phyloP scores from a whole-genome alignment of 2,113 vertebrate species.

The Chlorodrepanis virens region DNA sequence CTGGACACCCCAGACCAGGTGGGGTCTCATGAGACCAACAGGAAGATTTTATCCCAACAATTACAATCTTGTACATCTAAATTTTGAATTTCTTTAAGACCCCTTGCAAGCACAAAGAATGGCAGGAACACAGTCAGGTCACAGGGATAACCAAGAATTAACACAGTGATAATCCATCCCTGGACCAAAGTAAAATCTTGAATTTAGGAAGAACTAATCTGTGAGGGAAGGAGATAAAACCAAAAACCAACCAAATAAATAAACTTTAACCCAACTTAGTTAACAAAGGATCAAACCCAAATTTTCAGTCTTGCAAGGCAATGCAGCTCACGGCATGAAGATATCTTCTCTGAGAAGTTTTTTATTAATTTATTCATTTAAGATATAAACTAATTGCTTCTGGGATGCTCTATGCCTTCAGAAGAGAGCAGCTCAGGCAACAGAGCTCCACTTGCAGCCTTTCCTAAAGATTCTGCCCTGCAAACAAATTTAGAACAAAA shows the following conservation, averaged over 20 bases:
- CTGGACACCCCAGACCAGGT: not conserved
- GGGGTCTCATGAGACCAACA: not conserved
- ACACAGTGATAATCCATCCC: not conserved
- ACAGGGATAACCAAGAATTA: not conserved
- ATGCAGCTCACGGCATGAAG: not conserved
- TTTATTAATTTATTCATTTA: not conserved
- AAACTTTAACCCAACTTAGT: not conserved
- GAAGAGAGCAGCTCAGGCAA: not conserved
- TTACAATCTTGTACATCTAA: not conserved
- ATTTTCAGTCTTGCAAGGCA: not conserved
- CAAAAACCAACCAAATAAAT: not conserved
- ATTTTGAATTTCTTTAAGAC: not conserved
- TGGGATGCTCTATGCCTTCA: rapidly evolving
- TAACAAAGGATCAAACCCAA: not conserved
- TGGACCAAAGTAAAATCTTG: not conserved
- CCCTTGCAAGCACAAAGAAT: not conserved
- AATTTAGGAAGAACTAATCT: not conserved
- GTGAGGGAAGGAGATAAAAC: not conserved
- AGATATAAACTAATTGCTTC: not conserved
- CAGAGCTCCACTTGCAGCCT: not conserved
- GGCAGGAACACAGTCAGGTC: not conserved
- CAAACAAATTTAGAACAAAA: not conserved
- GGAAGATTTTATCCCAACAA: not conserved
- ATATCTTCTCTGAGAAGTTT: not conserved
- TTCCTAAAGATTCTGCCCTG: not conserved